Conservation (phyloP, 2,888 invertebrate species). For the Parascotia fuliginaria region DNA sequence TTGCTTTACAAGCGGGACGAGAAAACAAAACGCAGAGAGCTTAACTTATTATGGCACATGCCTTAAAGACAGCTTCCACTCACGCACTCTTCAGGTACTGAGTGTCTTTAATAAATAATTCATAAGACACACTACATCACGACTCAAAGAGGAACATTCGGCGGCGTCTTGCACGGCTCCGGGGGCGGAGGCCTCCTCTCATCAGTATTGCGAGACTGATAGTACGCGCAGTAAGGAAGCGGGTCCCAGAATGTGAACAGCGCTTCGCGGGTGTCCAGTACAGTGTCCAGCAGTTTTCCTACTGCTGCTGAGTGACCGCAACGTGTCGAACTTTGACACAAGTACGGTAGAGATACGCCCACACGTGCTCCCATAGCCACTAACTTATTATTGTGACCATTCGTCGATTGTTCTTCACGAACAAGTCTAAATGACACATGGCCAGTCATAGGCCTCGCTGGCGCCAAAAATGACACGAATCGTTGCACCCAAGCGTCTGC, state of each 20-base stretch:
- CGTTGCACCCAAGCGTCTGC: conserved; percentile 90
- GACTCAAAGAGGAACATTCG: conserved; percentile 78
- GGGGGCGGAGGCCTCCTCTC: conserved; percentile 76
- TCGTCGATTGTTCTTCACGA: conserved; percentile 83
- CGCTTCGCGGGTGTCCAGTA: conserved; percentile 92
- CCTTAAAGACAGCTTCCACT: conserved; percentile 65
- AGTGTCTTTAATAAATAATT: conserved; percentile 76
- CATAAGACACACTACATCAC: conserved; percentile 44
- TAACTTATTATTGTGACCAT: conserved; percentile 68
- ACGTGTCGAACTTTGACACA: conserved; percentile 89
- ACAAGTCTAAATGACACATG: conserved; percentile 93
- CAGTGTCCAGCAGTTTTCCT: conserved; percentile 87
- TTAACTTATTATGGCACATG: conserved; percentile 45
- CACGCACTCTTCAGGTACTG: conserved; percentile 83
- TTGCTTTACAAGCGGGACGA: conserved; percentile 54
- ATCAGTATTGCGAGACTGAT: conserved; percentile 91
- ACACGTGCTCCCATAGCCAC: conserved; percentile 88
- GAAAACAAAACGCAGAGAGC: conserved; percentile 56
- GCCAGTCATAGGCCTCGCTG: conserved; percentile 89
- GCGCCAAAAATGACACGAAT: conserved; percentile 88
- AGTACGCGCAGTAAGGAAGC: conserved; percentile 93
- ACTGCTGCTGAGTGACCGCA: conserved; percentile 88
- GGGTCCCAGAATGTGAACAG: conserved; percentile 94
- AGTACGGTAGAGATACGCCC: conserved; percentile 92
- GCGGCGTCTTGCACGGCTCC: conserved; percentile 85